phyloP scores from a whole-genome alignment of 2,888 invertebrate species.

The Pseudolycoriella hygida region DNA sequence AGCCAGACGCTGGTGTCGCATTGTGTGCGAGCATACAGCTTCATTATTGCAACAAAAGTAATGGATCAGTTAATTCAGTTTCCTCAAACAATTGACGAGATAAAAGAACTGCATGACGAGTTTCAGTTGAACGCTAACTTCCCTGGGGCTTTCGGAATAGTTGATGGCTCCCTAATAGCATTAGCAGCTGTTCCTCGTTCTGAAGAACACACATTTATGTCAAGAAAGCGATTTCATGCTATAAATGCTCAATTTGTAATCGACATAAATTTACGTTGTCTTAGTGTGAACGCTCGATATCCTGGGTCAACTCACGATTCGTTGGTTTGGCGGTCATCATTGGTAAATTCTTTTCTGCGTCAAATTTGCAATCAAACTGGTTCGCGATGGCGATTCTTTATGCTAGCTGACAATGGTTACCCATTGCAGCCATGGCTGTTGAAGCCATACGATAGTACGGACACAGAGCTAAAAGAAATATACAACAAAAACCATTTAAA shows the following conservation, averaged over 20 bases:
- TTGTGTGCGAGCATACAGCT: not conserved
- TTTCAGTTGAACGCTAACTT: not conserved
- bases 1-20: not conserved
- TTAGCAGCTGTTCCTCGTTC: not conserved
- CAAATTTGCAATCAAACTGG: not conserved
- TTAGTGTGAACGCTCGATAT: slow-evolving; percentile 1
- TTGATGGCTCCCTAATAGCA: slow-evolving; percentile 2
- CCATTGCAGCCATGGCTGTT: not conserved
- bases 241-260: slow-evolving; percentile 1
- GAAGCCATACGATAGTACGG: not conserved
- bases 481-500: not conserved
- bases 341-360: not conserved
- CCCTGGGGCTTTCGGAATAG: not conserved
- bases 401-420: not conserved
- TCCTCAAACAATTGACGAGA: not conserved
- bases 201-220: not conserved
- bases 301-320: slow-evolving; percentile 4
- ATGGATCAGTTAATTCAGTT: not conserved
- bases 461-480: not conserved
- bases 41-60: not conserved
- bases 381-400: not conserved
- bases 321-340: not conserved
- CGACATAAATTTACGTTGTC: not conserved
- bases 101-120: not conserved
- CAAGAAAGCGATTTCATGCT: slow-evolving; percentile 1